Evolutionary conservation across 2,888 invertebrate species (phyloP), one percentile per base, ranked within the genome.

Genomic region (Conistra vaccinii): DNA sequence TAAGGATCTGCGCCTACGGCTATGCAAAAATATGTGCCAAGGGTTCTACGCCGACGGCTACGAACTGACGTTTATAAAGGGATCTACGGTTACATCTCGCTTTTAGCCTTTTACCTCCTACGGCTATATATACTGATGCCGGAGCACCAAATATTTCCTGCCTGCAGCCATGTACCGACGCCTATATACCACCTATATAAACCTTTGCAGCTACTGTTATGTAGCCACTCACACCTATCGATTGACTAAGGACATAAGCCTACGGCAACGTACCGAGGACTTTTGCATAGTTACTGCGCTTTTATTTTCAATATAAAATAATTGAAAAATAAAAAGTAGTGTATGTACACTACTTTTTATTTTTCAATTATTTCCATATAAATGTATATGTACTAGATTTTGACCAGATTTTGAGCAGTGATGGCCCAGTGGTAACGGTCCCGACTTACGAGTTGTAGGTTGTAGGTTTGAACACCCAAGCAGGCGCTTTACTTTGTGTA

Each of bases 1-100:
- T 26, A 26, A 55, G 26, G 17, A 26, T 35, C 26, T 72, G 32
- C 45, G 72, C 72, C 72, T 45, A 72, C 45, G 45, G 55, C 72
- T 57, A 57, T 57, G 57, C 17, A 72, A 45, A 57, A 23, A 55
- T 45, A 71, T 45, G 17, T 45, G 45, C 55, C 35, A 26, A 71
- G 45, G 55, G 72, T 7, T 57, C 26, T 71, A 35, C 26, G 55
- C 61, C 26, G 17, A 35, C 26, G 42, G 61, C 61, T 55, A 62
- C 53, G n/a, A 58, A 51, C 57, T 26, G 23, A 23, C 42, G 48
- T 26, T 62, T 74, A 57, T 57, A 63, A 57, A 48, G 23, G 39
- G 20, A 57, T 48, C 35, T 71, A 35, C 26, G 42, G 20, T 71
- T 45, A 55, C 23, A 39, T 53, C 20, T 2, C 32, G 45, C 5